Evolutionary conservation across 2,888 invertebrate genomes (phyloP).

Genomic region (Chrysolina haemoptera): DNA sequence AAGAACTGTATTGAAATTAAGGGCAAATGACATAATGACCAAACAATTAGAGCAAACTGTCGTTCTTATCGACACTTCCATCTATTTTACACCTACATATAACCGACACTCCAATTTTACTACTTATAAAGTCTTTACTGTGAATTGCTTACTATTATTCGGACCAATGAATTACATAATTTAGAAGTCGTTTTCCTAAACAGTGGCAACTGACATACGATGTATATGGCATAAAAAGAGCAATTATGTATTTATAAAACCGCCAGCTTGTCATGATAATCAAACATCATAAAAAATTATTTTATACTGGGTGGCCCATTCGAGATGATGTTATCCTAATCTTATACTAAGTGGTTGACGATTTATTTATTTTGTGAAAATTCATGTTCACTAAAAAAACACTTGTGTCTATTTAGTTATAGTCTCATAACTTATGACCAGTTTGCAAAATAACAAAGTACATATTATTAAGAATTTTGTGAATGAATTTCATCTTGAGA

Average conservation of each 20-base stretch:
- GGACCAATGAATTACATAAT: conserved; percentile 37
- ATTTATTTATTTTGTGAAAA: too few species aligned
- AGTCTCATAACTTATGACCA: too few species aligned
- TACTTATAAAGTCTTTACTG: conserved; percentile 56
- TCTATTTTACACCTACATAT: conserved; percentile 56
- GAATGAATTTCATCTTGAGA: too few species aligned
- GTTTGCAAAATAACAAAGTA: too few species aligned
- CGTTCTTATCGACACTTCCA: conserved; percentile 51
- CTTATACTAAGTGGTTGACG: too few species aligned
- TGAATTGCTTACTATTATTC: conserved; percentile 47
- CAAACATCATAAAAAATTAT: too few species aligned
- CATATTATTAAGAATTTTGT: too few species aligned
- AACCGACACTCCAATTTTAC: conserved; percentile 57
- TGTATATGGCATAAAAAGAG: not conserved
- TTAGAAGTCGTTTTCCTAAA: conserved; percentile 25
- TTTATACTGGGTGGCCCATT: too few species aligned
- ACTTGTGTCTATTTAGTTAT: too few species aligned
- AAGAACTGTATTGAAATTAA: not conserved
- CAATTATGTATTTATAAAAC: not conserved
- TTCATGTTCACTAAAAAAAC: too few species aligned
- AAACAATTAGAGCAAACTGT: conserved; percentile 52
- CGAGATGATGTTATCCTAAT: too few species aligned
- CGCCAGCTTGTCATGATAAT: too few species aligned
- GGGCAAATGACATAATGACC: conserved; percentile 56
- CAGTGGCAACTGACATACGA: not conserved